Conservation (phyloP, 2,113 vertebrate genomes). For the Megaptera novaeangliae region DNA sequence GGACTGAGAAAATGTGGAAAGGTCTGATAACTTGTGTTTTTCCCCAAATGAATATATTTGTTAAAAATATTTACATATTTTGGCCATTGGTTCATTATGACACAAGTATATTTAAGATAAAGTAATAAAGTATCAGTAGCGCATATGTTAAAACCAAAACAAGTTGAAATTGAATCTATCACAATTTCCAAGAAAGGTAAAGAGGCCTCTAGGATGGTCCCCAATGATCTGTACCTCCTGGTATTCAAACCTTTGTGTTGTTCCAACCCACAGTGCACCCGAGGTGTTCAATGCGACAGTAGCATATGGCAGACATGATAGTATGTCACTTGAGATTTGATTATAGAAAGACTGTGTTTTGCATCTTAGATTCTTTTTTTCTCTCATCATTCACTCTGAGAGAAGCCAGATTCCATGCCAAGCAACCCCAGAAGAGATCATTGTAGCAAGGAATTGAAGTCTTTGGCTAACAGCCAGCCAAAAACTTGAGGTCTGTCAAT, state of each 20-base stretch:
- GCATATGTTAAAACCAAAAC: neutral
- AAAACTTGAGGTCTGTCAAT: neutral
- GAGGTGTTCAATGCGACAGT: neutral
- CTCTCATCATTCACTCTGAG: neutral
- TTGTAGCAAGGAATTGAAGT: neutral
- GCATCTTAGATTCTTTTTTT: neutral
- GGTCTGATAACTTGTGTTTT: neutral
- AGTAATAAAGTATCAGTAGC: neutral
- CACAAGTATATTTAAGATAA: neutral
- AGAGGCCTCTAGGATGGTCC: neutral
- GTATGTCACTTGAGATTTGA: neutral
- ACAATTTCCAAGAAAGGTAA: neutral
- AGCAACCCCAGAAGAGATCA: neutral
- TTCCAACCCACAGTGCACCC: neutral
- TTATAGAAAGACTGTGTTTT: neutral
- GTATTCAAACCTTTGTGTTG: neutral
- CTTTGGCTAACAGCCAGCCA: neutral
- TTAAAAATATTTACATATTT: neutral
- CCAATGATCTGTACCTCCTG: neutral
- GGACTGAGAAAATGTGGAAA: neutral
- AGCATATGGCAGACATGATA: neutral
- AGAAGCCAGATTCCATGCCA: neutral
- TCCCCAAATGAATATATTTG: neutral
- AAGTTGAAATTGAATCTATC: neutral
- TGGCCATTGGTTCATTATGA: neutral